These are phyloP conservation scores for Tricholaema leucomelas DNA, from an alignment of 2,113 vertebrate species.

Conservation along the genomic window DNA sequence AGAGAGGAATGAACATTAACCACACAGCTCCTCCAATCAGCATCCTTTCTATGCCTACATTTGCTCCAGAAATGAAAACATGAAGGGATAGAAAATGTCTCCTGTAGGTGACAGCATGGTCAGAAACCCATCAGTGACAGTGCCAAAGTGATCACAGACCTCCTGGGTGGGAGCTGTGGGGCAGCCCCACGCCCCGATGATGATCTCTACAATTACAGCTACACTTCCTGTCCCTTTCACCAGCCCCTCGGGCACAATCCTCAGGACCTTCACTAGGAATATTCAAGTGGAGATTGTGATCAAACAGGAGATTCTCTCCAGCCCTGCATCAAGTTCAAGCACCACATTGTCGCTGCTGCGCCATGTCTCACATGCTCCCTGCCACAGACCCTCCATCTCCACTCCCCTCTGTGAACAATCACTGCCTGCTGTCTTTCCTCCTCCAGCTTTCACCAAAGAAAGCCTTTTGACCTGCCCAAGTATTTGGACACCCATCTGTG, in stretches of 20 bases:
- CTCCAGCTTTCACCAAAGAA: not conserved
- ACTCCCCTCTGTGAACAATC: not conserved
- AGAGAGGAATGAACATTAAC: not conserved
- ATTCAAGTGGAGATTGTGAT: not conserved
- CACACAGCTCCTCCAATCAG: not conserved
- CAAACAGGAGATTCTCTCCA: not conserved
- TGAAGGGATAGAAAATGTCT: not conserved
- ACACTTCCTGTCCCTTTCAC: not conserved
- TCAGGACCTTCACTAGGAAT: not conserved
- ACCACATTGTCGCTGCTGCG: not conserved
- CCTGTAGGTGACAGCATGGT: not conserved
- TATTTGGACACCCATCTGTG: not conserved
- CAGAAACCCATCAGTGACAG: not conserved
- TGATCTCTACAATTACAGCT: not conserved
- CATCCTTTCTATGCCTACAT: not conserved
- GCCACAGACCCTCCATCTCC: not conserved
- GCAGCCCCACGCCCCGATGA: not conserved
- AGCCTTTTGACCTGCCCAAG: not conserved
- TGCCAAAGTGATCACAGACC: not conserved
- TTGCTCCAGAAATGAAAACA: not conserved
- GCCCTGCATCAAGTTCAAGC: not conserved
- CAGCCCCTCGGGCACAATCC: not conserved
- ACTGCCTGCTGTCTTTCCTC: not conserved
- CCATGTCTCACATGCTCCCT: not conserved
- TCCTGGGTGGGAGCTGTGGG: not conserved